Evolutionary conservation across 2,888 invertebrate genomes (phyloP).

Genomic region (Helicoverpa assulta): DNA sequence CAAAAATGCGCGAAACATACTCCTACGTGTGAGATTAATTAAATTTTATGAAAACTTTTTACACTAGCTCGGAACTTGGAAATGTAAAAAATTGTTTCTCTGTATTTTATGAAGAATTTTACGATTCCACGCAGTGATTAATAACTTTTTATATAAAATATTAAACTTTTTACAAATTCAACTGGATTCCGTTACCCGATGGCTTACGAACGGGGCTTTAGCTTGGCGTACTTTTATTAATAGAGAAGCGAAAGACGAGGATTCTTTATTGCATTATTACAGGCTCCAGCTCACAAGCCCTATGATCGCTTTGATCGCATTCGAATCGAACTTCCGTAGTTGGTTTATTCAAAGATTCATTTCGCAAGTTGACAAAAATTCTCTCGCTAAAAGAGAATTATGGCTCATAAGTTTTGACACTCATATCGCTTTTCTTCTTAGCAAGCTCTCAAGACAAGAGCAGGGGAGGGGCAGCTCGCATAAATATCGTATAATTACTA

Average conservation of each 20-base stretch:
- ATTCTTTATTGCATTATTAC: slow-evolving; percentile 47
- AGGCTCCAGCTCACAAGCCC: slow-evolving; percentile 32
- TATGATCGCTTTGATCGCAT: slow-evolving; percentile 47
- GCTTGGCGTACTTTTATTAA: slow-evolving; percentile 49
- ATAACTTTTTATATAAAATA: slow-evolving; percentile 58
- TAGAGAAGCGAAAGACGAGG: slow-evolving; percentile 43
- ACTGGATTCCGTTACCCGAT: slow-evolving; percentile 30
- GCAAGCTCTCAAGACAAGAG: slow-evolving; percentile 70
- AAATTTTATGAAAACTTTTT: slow-evolving; percentile 70
- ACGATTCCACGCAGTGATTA: slow-evolving; percentile 64
- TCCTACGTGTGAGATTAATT: slow-evolving; percentile 68
- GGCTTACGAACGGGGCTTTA: slow-evolving; percentile 34
- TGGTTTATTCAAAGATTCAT: slow-evolving; percentile 50
- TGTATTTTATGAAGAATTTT: slow-evolving; percentile 64
- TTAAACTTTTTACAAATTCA: slow-evolving; percentile 42
- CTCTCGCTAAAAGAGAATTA: slow-evolving; percentile 58
- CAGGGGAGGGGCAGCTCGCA: slow-evolving; percentile 71
- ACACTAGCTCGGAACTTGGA: slow-evolving; percentile 64
- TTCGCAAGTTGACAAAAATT: slow-evolving; percentile 56
- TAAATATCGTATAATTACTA: slow-evolving; percentile 84
- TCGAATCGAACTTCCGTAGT: slow-evolving; percentile 52
- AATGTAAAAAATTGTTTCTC: slow-evolving; percentile 64
- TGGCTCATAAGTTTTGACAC: slow-evolving; percentile 69
- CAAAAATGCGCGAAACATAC: slow-evolving; percentile 62
- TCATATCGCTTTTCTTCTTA: slow-evolving; percentile 73